Evolutionary conservation across 2,888 invertebrate genomes (phyloP), one percentile per base, ranked within the genome.

Genomic region (Melieria picta): DNA sequence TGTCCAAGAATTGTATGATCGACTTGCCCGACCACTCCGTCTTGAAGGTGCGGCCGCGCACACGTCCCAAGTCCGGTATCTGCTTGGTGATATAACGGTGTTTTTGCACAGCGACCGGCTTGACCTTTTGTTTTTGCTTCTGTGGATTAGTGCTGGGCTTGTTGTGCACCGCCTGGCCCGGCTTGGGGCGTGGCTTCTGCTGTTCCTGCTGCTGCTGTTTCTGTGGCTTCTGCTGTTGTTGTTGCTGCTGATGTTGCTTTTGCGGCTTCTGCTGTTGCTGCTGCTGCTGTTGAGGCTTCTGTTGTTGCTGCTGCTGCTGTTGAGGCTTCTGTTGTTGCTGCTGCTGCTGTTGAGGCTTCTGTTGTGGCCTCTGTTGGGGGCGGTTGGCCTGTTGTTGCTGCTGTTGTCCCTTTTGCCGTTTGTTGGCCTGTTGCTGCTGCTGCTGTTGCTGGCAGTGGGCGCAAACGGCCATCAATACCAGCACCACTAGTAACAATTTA

Each of bases 1-100:
- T 79, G 72, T 86, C 87, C 4, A 84, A 64, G 75, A 85, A 86
- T 72, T 86, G 84, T 74, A 79, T 80, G 43, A 87, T 74, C 5
- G 66, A 71, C 67, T 80, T 78, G 4, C 79, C 80, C 4, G 80
- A 78, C 87, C 86, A 86, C 16, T 82, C 81, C 0, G 83, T 80
- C 6, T 75, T 71, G 3, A 80, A 9, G 6, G 78, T 71, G 11
- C 81, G 81, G 4, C 86, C 86, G 6, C 80, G 80, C 13, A 86
- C 74, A 58, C 76, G 80, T 10, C 86, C 86, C 72, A 85, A 67
- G 0, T 75, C 73, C 0, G 83, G 82, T 45, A 86, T 69, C 1
- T 80, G 65, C 42, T 79, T 76, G 30, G 77, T 79, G 2, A 83
- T 67, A 13, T 73, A 67, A 42, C 55, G 66, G n/a, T 56, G 55